Base-by-base conservation (phyloP, 2,888 invertebrate species). In the Dioctria linearis region DNA sequence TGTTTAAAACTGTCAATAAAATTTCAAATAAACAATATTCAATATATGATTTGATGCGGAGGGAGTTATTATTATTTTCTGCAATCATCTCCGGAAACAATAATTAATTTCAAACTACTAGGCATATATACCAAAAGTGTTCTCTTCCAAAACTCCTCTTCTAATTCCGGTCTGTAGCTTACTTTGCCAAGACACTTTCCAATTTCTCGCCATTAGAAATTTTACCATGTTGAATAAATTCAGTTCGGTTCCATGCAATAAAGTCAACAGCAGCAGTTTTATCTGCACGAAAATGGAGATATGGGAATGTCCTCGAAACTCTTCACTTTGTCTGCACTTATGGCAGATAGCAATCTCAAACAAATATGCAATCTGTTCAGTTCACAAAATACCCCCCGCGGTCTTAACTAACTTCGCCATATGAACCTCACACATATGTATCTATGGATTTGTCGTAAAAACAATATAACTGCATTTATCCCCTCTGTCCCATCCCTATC, bases 331-430 rank as follows among this genome's bases (percentile, higher is more conserved):
- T 75, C 73, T 75, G 59, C 73, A 75, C 73, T 75, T 75, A 75
- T 75, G 73, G 73, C 71, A 79, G 73, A 81, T 81, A 54, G 79
- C 65, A 73, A 81, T 79, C 66, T 81, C 54, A 40, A 57, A 69
- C 57, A 79, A 78, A 73, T 79, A 81, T 81, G 79, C 67, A 71
- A 81, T 81, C 81, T 78, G 79, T 61, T 79, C 54, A 79, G 73
- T 79, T 81, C 75, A 42, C 71, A 79, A 79, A 79, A 54, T 73
- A 54, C 73, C 78, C 79, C 73, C 57, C 73, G 43, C 57, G 59
- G 73, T 37, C 40, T 59, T 57, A 75, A 59, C 73, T 59, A 75
- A 75, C 73, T 75, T 25, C n/a, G 39, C 46, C 43, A 59, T 59
- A 37, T 43, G 42, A 43, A 42, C 9, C 13, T 43, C 42, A 59